These are phyloP conservation scores for Spodoptera littoralis DNA, from an alignment of 2,888 invertebrate genomes.

Conservation along the genomic window DNA sequence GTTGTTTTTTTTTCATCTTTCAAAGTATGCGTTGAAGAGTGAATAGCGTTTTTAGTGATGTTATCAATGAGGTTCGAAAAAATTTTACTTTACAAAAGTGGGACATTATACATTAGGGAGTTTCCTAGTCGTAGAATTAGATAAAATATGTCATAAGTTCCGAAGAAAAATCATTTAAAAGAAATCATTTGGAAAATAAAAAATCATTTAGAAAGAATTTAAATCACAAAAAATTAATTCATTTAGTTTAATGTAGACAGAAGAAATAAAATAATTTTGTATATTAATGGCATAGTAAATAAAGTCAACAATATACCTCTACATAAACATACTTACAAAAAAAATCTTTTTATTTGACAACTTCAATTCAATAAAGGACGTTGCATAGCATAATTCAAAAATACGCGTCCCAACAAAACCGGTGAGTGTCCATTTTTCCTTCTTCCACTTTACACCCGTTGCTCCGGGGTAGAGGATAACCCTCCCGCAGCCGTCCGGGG, in stretches of 20 bases:
- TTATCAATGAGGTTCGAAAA: constrained; percentile 28
- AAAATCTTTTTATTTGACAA: neutral
- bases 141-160: no score
- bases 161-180: no score
- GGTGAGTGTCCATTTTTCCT: constrained; percentile 54
- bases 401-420: constrained; percentile 47
- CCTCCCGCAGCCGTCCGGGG: constrained; percentile 23
- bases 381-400: constrained; percentile 17
- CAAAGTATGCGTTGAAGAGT: constrained; percentile 10
- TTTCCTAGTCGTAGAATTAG: no score
- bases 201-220: no score
- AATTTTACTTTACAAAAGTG: constrained; percentile 7
- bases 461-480: constrained; percentile 48
- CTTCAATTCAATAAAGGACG: neutral
- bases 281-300: no score
- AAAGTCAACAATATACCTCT: no score
- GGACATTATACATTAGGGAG: no score
- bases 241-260: no score
- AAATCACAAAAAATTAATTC: no score
- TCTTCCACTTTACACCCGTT: constrained; percentile 38
- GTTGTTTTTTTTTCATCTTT: constrained; percentile 1
- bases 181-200: no score
- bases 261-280: no score
- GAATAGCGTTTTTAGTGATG: constrained; percentile 30
- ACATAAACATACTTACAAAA: no score